phyloP scores from a whole-genome alignment of 2,797 vertebrate genomes.

The Chelonia mydas region DNA sequence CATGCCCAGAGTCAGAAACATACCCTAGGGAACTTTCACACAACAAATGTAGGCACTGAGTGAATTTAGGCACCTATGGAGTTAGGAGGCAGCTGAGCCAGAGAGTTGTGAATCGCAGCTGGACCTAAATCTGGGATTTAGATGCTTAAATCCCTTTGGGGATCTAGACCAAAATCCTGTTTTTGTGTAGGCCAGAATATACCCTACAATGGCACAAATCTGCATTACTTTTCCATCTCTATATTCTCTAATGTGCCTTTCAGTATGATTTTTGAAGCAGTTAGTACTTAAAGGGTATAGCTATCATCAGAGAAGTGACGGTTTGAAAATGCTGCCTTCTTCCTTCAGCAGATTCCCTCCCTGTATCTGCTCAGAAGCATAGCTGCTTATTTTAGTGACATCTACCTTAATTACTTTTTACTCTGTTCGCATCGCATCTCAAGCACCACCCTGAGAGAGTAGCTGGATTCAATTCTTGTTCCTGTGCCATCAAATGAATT shows the following conservation, averaged over 20 bases:
- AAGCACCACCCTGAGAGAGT: accelerated
- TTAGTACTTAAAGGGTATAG: not conserved
- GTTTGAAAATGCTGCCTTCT: accelerated
- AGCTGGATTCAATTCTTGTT: not conserved
- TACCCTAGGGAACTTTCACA: not conserved
- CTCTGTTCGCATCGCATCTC: accelerated
- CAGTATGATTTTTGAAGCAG: not conserved
- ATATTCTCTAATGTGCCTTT: not conserved
- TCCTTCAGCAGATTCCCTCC: not conserved
- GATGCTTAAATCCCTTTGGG: not conserved
- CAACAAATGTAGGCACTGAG: not conserved
- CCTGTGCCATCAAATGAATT: not conserved
- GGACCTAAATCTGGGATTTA: not conserved
- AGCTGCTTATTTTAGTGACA: not conserved
- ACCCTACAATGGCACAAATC: not conserved
- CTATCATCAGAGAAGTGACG: not conserved
- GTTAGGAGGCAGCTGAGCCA: not conserved
- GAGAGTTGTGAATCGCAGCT: not conserved
- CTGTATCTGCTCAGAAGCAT: not conserved
- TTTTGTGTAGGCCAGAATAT: accelerated
- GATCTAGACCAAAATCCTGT: not conserved
- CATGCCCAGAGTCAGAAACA: not conserved
- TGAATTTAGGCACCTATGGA: not conserved
- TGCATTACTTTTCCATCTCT: not conserved
- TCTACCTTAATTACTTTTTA: accelerated